phyloP scores from a whole-genome alignment of 2,797 vertebrate species.

The Sebastes nivosus region DNA sequence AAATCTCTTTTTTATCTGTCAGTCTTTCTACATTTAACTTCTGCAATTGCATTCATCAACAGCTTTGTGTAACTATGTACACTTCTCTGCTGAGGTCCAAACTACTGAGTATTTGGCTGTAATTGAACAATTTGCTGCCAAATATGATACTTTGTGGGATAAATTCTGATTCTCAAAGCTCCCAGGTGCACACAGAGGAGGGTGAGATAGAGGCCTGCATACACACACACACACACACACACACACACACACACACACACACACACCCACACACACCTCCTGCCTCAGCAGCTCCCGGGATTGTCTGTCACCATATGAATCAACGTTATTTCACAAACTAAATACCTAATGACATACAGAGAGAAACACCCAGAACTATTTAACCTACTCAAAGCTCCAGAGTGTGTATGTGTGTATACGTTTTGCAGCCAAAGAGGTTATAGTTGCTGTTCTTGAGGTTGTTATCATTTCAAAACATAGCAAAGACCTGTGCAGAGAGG shows the following conservation, averaged over 20 bases:
- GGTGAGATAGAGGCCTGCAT: neutral
- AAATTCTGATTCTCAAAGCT: conserved; percentile 37
- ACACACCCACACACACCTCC: conserved; percentile 6
- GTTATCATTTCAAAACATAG: neutral
- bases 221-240: neutral
- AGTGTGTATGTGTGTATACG: neutral
- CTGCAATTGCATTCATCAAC: neutral
- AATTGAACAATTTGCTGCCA: conserved; percentile 33
- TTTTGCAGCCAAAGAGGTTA: neutral
- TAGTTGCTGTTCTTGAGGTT: neutral
- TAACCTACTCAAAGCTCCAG: conserved; percentile 19
- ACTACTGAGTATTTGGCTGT: conserved; percentile 34
- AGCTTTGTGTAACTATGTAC: neutral
- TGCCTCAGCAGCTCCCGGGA: conserved; percentile 16
- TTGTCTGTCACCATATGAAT: conserved; percentile 63
- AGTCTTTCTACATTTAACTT: neutral
- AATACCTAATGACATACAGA: conserved; percentile 60
- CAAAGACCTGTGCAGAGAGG: neutral
- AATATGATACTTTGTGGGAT: conserved; percentile 35
- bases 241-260: neutral
- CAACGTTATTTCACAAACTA: conserved; percentile 49
- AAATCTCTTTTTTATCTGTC: neutral
- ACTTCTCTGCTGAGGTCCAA: conserved; percentile 13
- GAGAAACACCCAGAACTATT: conserved; percentile 65
- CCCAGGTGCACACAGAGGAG: conserved; percentile 34